Base-by-base conservation (phyloP, 37 sponge, comb jelly and placozoan genomes). In the Theonella swinhoei region DNA sequence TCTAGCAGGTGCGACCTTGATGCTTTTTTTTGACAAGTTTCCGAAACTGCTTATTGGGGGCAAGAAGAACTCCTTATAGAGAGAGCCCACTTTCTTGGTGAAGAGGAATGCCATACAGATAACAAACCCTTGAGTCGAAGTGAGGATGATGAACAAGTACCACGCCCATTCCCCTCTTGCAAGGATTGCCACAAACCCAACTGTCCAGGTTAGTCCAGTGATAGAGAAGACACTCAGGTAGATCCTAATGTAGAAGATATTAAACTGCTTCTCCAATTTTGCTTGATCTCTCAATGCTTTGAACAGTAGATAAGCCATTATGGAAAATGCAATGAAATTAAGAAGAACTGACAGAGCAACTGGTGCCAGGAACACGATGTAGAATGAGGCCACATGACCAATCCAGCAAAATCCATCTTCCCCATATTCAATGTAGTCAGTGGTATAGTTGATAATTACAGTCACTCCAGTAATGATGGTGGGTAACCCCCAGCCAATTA, bases 71-170 rank as follows among this genome's bases (percentile, higher is more conserved):
- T 47, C 54, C 54, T 47, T 47, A 47, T 80, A 72, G 68, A 76
- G 77, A 14, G 39, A 38, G 25, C 73, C 24, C 17, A 72, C 67
- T 34, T 80, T 78, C 35, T 43, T 79, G 23, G 78, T 82, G 47
- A 68, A 64, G 20, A 88, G 73, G 67, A 83, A 78, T 8, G 84
- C 69, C 22, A 84, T 20, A 1, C 58, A 67, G 0, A 89, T 64
- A 25, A 58, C 4, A 31, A 78, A 70, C 0, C 79, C 90, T 39
- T 89, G 90, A 61, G 86, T 80, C 59, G 62, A 79, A 70, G 79
- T 89, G 81, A 89, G 34, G 35, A 80, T 64, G 60, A 90, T 70
- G 81, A 85, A 90, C 11, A 76, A 39, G 75, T 90, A 90, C 87
- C 87, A 85, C 1, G 81, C 77, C 82, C 86, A 85, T 24, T 28